A percentile compares a stretch with the other conserved stretches of the same genome.
phyloP scores from a whole-genome alignment of 2,113 vertebrate genomes.

The Ochotona curzoniae region DNA sequence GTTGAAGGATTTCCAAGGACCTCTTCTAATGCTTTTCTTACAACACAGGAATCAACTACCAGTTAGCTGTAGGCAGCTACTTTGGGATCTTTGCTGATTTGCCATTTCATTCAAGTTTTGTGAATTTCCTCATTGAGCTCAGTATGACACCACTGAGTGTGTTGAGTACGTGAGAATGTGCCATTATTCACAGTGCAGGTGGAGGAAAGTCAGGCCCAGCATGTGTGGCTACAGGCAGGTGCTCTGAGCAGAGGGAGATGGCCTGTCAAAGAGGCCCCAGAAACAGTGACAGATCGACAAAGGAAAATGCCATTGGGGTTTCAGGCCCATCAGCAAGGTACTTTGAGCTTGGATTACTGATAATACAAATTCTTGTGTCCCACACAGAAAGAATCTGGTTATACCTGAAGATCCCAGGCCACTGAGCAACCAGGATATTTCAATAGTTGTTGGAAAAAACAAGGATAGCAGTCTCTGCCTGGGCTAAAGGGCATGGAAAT shows the following conservation, averaged over 20 bases:
- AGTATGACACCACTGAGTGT: background rate
- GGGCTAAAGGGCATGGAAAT: constrained; percentile 2
- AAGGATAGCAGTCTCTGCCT: background rate
- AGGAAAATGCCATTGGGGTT: background rate
- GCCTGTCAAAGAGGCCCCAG: background rate
- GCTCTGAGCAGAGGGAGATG: background rate
- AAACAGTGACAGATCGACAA: background rate
- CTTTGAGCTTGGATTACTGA: background rate
- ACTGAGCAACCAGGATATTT: background rate
- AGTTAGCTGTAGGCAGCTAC: constrained; percentile 27
- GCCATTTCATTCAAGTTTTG: constrained; percentile 57
- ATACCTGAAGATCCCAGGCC: constrained; percentile 4
- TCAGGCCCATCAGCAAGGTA: background rate
- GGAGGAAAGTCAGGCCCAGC: background rate
- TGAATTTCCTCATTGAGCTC: constrained; percentile 35
- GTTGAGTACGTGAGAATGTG: background rate
- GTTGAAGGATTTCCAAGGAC: constrained; percentile 28
- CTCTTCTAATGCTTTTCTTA: constrained; percentile 41
- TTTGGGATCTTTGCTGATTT: constrained; percentile 36
- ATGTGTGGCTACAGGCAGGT: background rate
- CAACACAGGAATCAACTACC: background rate
- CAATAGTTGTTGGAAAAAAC: background rate
- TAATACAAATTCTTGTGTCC: background rate
- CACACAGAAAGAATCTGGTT: background rate
- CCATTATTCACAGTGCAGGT: background rate